Evolutionary conservation across 2,888 invertebrate genomes (phyloP).

Genomic region (Fragum fragum): DNA sequence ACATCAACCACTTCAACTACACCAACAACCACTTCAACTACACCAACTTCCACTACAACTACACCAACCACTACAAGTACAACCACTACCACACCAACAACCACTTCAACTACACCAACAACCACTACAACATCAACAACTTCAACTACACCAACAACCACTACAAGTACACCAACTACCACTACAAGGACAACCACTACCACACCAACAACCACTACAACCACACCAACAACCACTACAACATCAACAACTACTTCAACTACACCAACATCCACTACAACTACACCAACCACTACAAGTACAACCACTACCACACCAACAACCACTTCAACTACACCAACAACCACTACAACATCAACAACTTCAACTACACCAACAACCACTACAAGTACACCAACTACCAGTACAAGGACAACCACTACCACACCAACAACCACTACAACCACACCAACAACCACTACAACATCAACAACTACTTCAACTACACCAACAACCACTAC

Average conservation of each 20-base stretch:
- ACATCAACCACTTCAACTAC: neutral
- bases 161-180: too few relatives aligned
- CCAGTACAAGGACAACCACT: neutral
- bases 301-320: neutral
- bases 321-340: neutral
- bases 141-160: neutral
- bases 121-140: neutral
- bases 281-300: neutral
- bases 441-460: neutral
- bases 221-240: neutral
- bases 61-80: neutral
- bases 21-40: neutral
- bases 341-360: neutral
- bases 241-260: neutral
- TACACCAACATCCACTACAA: neutral
- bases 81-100: neutral
- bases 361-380: neutral
- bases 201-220: neutral
- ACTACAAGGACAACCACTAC: neutral
- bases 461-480: neutral
- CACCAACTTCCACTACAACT: neutral
- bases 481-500: neutral
- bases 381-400: neutral
- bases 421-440: neutral
- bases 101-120: neutral